phyloP scores from a whole-genome alignment of 2,888 invertebrate genomes.

The Drosophila pseudotakahashii region DNA sequence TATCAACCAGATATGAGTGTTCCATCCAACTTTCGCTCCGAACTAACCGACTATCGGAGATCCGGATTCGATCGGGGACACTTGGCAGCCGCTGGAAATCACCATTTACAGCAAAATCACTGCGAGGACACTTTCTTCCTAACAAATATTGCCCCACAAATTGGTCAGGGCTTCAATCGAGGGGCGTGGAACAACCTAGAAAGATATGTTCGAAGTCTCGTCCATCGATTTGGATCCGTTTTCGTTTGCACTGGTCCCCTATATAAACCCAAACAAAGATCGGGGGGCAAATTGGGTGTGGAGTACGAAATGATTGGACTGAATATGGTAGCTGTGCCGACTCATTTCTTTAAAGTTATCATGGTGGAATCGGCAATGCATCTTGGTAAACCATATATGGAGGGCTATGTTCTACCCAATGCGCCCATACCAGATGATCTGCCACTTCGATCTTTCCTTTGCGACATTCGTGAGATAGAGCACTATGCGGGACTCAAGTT shows the following conservation, averaged over 20 bases:
- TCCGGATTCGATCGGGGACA: slow-evolving; percentile 98
- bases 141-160: slow-evolving; percentile 98
- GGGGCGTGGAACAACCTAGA: slow-evolving; percentile 95
- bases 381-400: slow-evolving; percentile 91
- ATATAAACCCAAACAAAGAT: slow-evolving; percentile 92
- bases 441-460: slow-evolving; percentile 90
- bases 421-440: slow-evolving; percentile 90
- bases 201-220: slow-evolving; percentile 90
- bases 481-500: slow-evolving; percentile 94
- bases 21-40: slow-evolving; percentile 92
- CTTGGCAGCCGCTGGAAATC: slow-evolving; percentile 98
- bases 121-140: slow-evolving; percentile 95
- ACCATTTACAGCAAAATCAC: slow-evolving; percentile 90
- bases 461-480: slow-evolving; percentile 95
- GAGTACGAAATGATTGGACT: slow-evolving; percentile 96
- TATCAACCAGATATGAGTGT: slow-evolving; percentile 93
- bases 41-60: slow-evolving; percentile 92
- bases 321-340: slow-evolving; percentile 97
- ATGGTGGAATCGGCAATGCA: slow-evolving; percentile 87
- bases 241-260: slow-evolving; percentile 96
- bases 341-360: slow-evolving; percentile 98
- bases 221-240: slow-evolving; percentile 89
- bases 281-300: slow-evolving; percentile 90
- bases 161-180: slow-evolving; percentile 94
- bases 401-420: slow-evolving; percentile 97